These are phyloP conservation scores for Sparidentex hasta DNA, from an alignment of 2,797 vertebrate genomes.

Conservation along the genomic window DNA sequence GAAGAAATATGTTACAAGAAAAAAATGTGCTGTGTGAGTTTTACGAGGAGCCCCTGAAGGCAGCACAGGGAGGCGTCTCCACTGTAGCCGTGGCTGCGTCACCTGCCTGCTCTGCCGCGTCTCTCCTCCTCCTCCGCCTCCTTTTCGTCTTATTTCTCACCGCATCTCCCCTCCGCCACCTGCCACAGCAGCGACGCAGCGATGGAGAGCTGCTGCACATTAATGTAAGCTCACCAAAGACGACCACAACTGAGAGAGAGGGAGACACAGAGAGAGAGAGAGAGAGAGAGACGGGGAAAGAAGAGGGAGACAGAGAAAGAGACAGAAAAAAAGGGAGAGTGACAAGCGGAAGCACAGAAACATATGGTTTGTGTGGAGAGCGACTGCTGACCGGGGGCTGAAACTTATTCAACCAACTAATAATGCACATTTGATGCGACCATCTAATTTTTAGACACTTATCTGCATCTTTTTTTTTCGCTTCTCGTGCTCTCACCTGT, in stretches of 20 bases:
- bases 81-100: conserved; percentile 56
- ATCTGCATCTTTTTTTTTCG: not conserved
- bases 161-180: conserved; percentile 69
- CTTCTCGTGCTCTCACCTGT: conserved; percentile 36
- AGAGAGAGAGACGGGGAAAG: not conserved
- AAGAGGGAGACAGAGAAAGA: not conserved
- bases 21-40: not conserved
- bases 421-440: not conserved
- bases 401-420: conserved; percentile 64
- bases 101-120: conserved; percentile 29
- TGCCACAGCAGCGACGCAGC: conserved; percentile 67
- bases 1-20: not conserved
- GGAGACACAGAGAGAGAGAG: not conserved
- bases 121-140: conserved; percentile 45
- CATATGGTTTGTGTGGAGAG: conserved; percentile 73
- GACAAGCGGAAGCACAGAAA: conserved; percentile 55
- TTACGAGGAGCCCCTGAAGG: conserved; percentile 67
- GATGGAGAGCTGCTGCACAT: conserved; percentile 69
- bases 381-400: conserved; percentile 41
- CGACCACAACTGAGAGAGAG: not conserved
- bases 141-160: conserved; percentile 61
- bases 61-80: conserved; percentile 78
- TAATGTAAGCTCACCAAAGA: conserved; percentile 5
- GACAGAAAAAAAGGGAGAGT: conserved; percentile 21
- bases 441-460: not conserved